phyloP scores from a whole-genome alignment of 2,113 vertebrate species.

The Gavialis gangeticus region DNA sequence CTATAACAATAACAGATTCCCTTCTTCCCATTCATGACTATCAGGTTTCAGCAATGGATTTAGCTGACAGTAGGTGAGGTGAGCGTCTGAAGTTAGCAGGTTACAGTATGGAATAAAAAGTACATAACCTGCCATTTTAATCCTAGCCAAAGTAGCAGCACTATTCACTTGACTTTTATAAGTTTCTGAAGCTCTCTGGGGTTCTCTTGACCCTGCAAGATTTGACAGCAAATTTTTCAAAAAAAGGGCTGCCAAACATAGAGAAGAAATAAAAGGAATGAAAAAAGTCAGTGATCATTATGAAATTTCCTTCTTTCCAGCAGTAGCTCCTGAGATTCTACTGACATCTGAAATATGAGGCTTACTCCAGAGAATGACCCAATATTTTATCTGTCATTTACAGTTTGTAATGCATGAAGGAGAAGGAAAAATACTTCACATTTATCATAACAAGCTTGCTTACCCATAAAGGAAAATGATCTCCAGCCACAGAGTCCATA shows the following conservation, averaged over 20 bases:
- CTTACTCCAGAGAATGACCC: background rate
- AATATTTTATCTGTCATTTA: background rate
- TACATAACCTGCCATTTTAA: background rate
- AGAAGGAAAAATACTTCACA: background rate
- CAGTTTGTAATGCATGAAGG: background rate
- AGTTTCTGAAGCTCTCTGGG: background rate
- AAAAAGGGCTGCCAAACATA: background rate
- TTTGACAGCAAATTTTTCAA: background rate
- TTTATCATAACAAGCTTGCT: background rate
- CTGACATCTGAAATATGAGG: background rate
- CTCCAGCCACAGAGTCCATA: background rate
- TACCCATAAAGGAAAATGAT: background rate
- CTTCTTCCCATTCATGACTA: accelerated
- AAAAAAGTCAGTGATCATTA: background rate
- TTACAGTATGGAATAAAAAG: background rate
- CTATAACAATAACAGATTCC: background rate
- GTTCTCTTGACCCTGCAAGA: background rate
- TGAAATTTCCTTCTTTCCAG: background rate
- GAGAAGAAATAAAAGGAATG: background rate
- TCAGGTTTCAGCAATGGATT: background rate
- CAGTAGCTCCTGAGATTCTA: background rate
- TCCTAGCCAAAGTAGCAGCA: background rate
- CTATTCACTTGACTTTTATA: accelerated
- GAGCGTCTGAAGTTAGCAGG: background rate
- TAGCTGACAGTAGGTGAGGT: background rate